Base-by-base conservation (phyloP, 2,888 invertebrate species). In the Eupsilia transversa region DNA sequence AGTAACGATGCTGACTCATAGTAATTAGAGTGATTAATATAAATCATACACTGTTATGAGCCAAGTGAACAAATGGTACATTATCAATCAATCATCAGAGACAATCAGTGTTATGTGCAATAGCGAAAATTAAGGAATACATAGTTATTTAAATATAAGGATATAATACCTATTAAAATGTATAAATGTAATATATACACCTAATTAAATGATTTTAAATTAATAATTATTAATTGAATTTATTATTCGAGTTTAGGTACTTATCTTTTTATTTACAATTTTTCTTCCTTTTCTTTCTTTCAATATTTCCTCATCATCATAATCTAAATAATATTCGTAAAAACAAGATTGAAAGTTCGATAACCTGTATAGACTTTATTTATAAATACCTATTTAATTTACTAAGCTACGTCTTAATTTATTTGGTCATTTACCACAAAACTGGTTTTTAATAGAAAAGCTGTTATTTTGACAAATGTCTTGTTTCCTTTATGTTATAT, bases 341-440 rank as follows among this genome's bases (percentile, higher is more conserved):
- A 46, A 75, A 76, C 60, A 72, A 74, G 41, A 72, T 20, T 63
- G 12, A 41, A 41, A 66, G 85, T 84, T 85, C 79, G 10, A 33
- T 71, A 67, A 86, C 77, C 83, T 68, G 5, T 54, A 3, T 65
- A 70, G 69, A 74, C 74, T 86, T 74, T 74, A 77, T 86, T 75
- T 74, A 72, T 27, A 41, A 61, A n/a, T n/a, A n/a, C n/a, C n/a
- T 71, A 59, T 71, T 73, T 75, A 69, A 85, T 77, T 85, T 69
- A 69, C 52, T 70, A 43, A 67, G 73, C 59, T 69, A 70, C 6
- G 6, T 61, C 54, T 74, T 77, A 75, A 75, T 86, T 82, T 74
- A 82, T 85, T 46, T 79, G 70, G 66, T 49, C 57, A 63, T 83
- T 83, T 72, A 70, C 35, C 60, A 41, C n/a, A 76, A 69, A 77